These are phyloP conservation scores for Halocynthia roretzi DNA, from an alignment of 23 tunicate genomes.

Conservation along the genomic window DNA sequence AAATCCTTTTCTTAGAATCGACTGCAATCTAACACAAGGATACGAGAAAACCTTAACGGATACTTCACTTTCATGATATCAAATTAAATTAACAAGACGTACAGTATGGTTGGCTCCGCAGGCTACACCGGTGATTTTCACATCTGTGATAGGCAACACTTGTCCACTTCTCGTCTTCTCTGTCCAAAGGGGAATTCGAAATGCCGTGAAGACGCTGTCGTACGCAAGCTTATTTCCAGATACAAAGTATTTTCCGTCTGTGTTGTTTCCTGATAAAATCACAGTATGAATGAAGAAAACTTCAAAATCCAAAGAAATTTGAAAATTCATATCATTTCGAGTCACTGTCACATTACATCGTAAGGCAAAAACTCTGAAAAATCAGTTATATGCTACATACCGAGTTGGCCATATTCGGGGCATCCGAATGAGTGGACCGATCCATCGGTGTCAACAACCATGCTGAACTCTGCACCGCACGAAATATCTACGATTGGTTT, in stretches of 20 bases:
- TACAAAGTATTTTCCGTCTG: constrained; percentile 86
- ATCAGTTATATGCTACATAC: constrained; percentile 12
- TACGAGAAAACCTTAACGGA: not conserved
- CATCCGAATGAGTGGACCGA: constrained; percentile 77
- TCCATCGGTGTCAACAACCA: constrained; percentile 79
- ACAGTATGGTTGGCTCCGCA: constrained; percentile 83
- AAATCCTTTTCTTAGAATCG: constrained; percentile 79
- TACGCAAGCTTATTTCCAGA: constrained; percentile 57
- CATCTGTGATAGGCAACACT: constrained; percentile 52
- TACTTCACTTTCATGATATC: not conserved
- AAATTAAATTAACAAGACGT: constrained; percentile 4
- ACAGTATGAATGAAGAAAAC: too few species aligned
- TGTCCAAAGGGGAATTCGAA: constrained; percentile 82
- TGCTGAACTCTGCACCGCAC: constrained; percentile 81
- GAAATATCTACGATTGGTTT: constrained; percentile 61
- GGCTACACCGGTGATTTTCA: constrained; percentile 55
- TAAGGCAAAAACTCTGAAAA: not conserved
- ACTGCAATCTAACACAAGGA: constrained; percentile 61
- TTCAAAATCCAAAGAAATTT: too few species aligned
- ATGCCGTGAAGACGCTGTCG: constrained; percentile 56
- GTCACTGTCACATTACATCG: not conserved
- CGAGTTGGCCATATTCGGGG: constrained; percentile 93
- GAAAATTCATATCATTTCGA: not conserved
- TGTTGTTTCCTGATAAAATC: constrained; percentile 62
- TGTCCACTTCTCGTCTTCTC: constrained; percentile 70